Evolutionary conservation across 2,888 invertebrate genomes (phyloP).

Genomic region (Sipha maydis): DNA sequence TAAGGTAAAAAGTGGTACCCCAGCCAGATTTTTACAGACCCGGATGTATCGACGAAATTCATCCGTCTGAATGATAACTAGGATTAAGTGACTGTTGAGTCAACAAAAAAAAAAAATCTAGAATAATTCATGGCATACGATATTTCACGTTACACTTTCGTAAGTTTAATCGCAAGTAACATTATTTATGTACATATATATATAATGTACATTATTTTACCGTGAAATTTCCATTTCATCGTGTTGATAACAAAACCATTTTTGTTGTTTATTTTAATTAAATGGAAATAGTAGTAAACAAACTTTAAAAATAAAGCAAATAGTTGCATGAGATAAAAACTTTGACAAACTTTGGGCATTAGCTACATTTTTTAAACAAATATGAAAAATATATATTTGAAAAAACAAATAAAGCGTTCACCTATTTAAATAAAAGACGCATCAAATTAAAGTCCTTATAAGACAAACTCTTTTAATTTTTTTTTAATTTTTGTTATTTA

Average conservation of each 20-base stretch:
- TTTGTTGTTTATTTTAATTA: background rate
- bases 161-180: constrained; percentile 26
- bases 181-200: background rate
- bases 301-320: constrained; percentile 4
- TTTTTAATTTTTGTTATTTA: background rate
- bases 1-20: constrained; percentile 11
- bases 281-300: background rate
- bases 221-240: constrained; percentile 20
- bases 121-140: background rate
- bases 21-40: background rate
- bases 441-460: no score
- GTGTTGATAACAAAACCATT: constrained; percentile 13
- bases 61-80: constrained; percentile 5
- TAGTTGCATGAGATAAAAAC: constrained; percentile 4
- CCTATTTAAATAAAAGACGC: no score
- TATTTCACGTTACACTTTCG: constrained; percentile 13
- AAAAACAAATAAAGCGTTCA: background rate
- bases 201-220: background rate
- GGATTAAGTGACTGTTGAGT: constrained; percentile 9
- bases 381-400: background rate
- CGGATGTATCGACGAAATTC: background rate
- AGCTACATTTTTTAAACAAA: background rate
- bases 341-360: background rate
- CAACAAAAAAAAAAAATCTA: constrained; percentile 24
- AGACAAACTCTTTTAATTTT: background rate